Base-by-base conservation (phyloP, 2,888 invertebrate species). In the Drosophila greeni region DNA sequence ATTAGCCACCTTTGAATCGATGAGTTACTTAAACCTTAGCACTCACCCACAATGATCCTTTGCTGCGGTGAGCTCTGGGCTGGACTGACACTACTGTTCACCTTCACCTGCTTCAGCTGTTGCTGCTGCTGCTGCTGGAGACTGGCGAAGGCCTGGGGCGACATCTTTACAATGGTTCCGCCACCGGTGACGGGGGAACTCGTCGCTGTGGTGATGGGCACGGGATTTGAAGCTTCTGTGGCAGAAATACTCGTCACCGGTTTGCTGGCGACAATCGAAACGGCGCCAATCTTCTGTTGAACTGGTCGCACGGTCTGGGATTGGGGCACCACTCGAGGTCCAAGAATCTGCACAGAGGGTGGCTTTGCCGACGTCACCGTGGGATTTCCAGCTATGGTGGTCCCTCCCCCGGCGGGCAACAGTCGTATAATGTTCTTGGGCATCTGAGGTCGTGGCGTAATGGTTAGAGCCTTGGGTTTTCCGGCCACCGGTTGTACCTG, bases 121-220 rank as follows among this genome's bases (percentile, higher is more conserved):
- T 18, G 18, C 20, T 20, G 23, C 23, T 37, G 37, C 37, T 54
- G 54, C 29, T 59, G 88, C 42, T 89, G 89, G 12, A 88, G 72
- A 3, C 86, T 75, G 8, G 86, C 86, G 55, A 88, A 83, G 26
- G 86, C 86, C 49, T 87, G 87, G 3, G 87, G 84, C 0, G 87
- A 84, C 87, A 87, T 88, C 62, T 87, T 87, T 0, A 87, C 85
- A 53, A 87, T 85, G 16, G 87, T 85, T 14, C 85, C 61, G 5
- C 61, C 78, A 1, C 76, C 58, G 16, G 77, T 20, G 23, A 60
- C 45, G 11, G 61, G 16, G 2, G 60, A 42, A 20, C 51, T 26
- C 0, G 24, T 42, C 8, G 40, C 33, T 16, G 68, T 31, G 40
- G 67, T 47, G 37, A 53, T 49, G 31, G 51, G 26, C 51, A 60